Evolutionary conservation across 2,888 invertebrate species (phyloP).

Genomic region (Anorthoa munda): DNA sequence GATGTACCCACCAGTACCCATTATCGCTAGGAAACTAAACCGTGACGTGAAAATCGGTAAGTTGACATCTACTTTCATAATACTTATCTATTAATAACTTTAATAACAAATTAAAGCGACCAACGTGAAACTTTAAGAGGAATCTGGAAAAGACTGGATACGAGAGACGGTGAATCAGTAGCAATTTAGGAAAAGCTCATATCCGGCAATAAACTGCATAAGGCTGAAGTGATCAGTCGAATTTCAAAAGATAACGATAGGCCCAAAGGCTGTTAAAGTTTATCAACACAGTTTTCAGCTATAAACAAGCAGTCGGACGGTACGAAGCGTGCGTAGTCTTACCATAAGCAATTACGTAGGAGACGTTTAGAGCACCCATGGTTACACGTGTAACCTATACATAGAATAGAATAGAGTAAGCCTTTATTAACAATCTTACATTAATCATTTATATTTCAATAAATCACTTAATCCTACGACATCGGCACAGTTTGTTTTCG

Average conservation of each 20-base stretch:
- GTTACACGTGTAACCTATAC: not conserved
- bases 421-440: too few relatives aligned
- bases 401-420: too few relatives aligned
- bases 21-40: constrained; percentile 93
- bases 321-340: not conserved
- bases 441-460: too few relatives aligned
- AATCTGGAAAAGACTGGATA: not conserved
- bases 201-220: not conserved
- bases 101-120: not conserved
- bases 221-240: not conserved
- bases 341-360: too few relatives aligned
- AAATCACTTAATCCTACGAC: too few relatives aligned
- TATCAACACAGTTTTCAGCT: not conserved
- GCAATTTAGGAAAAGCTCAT: not conserved
- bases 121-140: not conserved
- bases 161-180: not conserved
- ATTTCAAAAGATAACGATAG: not conserved
- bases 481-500: too few relatives aligned
- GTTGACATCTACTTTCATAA: constrained; percentile 16
- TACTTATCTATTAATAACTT: not conserved
- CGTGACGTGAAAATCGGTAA: constrained; percentile 93
- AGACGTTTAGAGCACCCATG: not conserved
- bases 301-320: not conserved
- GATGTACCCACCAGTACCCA: constrained; percentile 95
- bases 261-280: too few relatives aligned